Evolutionary conservation across 2,888 invertebrate species (phyloP), one percentile per base, ranked within the genome.

Genomic region (Erannis defoliaria): DNA sequence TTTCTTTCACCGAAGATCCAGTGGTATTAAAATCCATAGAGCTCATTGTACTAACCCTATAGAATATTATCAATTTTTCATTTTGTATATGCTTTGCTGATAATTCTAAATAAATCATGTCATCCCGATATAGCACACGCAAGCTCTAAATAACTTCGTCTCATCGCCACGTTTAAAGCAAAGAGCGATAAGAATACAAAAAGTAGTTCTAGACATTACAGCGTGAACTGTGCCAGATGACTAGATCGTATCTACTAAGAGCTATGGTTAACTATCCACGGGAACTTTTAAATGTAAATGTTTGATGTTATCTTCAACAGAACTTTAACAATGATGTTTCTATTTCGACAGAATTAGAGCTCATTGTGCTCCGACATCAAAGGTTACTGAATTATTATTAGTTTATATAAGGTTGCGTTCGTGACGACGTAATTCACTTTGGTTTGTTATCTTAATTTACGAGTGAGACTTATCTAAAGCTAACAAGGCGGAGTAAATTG

Each of bases 101-200:
- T 42, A 19, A 42, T 42, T 18, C 5, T 5, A 21, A 42, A 21
- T n/a, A 42, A 26, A 26, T 26, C 5, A 4, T 19, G 5, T 12
- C 2, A 23, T 21, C 53, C 48, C 12, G 26, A 59, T 46, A 38
- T 56, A 56, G 49, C 42, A 29, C 48, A n/a, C 42, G 46, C 43
- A 37, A 43, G 65, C 51, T 62, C 57, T 51, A 46, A 66, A 66
- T 66, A 66, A 49, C 64, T 42, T 54, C 14, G 51, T 54, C 45
- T 60, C 46, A 40, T 31, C 46, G 33, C 51, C 31, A 16, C 29
- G 45, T 14, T 43, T 45, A 35, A 55, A 31, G 62, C 68, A 62
- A 60, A 62, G 49, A 35, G 16, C 16, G 16, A 33, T 31, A 46
- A 53, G 55, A 58, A 70, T 68, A 64, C 60, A 70, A 70, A 62